These are phyloP conservation scores for Alsophila aescularia DNA, from an alignment of 2,888 invertebrate genomes.

Conservation along the genomic window DNA sequence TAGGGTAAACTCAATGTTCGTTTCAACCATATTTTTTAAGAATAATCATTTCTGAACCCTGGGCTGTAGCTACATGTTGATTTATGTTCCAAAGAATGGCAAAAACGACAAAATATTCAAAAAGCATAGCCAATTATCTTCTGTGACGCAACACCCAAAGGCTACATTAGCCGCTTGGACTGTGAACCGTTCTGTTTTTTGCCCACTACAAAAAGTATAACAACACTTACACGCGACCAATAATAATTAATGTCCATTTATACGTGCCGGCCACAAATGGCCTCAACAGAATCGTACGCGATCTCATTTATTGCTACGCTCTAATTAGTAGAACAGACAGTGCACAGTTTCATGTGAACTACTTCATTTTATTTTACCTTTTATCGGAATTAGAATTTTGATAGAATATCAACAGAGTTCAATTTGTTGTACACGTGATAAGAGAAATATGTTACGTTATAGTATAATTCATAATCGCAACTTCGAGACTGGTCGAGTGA, in stretches of 20 bases:
- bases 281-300: conserved; percentile 17
- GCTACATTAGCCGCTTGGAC: not conserved
- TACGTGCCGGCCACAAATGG: conserved; percentile 10
- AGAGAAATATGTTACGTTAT: not conserved
- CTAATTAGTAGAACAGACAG: conserved; percentile 23
- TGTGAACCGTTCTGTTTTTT: not conserved
- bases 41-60: too few relatives aligned
- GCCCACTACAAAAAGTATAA: not conserved
- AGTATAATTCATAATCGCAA: too few relatives aligned
- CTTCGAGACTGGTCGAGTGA: too few relatives aligned
- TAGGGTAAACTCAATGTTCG: too few relatives aligned
- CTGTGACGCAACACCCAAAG: not conserved
- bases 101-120: too few relatives aligned
- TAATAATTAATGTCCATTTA: conserved; percentile 16
- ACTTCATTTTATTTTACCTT: not conserved
- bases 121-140: not conserved
- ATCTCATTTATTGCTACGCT: conserved; percentile 26
- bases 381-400: conserved; percentile 15
- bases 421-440: not conserved
- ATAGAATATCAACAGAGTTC: not conserved
- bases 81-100: too few relatives aligned
- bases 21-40: too few relatives aligned
- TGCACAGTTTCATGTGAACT: conserved; percentile 3
- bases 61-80: too few relatives aligned
- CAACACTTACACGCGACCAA: not conserved